Evolutionary conservation across 2,888 invertebrate species (phyloP).

Genomic region (Dugesia japonica): DNA sequence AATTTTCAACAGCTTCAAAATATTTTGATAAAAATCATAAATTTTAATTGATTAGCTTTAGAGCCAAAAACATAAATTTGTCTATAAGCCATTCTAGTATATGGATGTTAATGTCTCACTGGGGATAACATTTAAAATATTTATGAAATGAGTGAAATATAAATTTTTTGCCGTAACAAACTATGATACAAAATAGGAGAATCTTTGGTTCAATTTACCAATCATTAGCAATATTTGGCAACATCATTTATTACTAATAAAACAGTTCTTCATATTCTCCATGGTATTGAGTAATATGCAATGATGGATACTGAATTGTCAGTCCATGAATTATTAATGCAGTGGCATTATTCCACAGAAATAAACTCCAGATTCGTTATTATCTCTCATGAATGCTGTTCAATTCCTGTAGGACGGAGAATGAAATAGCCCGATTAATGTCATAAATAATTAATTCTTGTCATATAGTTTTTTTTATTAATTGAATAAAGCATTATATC

Average conservation of each 20-base stretch:
- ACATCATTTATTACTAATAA: conserved; percentile 13
- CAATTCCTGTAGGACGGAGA: background rate
- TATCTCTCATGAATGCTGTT: conserved; percentile 15
- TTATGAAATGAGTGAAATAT: background rate
- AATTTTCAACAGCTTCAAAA: too few species aligned
- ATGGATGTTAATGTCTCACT: background rate
- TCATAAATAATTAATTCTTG: conserved; percentile 11
- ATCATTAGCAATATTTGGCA: background rate
- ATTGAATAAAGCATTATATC: background rate
- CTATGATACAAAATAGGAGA: background rate
- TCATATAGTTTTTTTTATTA: conserved; percentile 9
- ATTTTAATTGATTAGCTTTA: background rate
- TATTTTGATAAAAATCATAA: background rate
- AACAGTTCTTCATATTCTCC: conserved; percentile 20
- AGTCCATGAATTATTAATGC: conserved; percentile 11
- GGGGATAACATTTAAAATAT: background rate
- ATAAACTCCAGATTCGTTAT: conserved; percentile 13
- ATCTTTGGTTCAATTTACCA: background rate
- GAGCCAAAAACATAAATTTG: conserved; percentile 13
- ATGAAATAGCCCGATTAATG: conserved; percentile 4
- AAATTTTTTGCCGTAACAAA: background rate
- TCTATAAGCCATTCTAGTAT: background rate
- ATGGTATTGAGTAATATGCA: conserved; percentile 14
- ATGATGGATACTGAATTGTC: conserved; percentile 16
- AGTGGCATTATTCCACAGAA: conserved; percentile 16